phyloP scores from a whole-genome alignment of 1,140 invertebrate species.

The Globodera ellingtonae region DNA sequence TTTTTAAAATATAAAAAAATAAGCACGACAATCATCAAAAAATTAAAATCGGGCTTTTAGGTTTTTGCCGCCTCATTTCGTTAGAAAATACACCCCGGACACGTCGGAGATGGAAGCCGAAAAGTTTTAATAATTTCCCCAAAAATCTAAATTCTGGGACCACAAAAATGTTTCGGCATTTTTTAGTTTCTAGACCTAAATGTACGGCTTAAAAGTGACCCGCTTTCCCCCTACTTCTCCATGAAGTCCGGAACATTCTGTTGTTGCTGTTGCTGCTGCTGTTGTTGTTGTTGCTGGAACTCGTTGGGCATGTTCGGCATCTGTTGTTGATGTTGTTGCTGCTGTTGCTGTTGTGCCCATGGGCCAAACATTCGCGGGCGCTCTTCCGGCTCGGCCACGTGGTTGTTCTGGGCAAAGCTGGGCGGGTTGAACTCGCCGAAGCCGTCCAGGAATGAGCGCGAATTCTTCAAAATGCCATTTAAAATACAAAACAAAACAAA shows the following conservation, averaged over 20 bases:
- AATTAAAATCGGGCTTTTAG: too few relatives aligned
- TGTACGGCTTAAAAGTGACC: not conserved
- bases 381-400: constrained; percentile 29
- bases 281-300: constrained; percentile 31
- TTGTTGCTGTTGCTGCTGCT: constrained; percentile 29
- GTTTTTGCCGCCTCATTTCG: not conserved
- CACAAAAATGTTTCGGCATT: too few relatives aligned
- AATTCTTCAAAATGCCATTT: constrained; percentile 25
- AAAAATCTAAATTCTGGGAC: too few relatives aligned
- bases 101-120: too few relatives aligned
- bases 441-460: constrained; percentile 46
- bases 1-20: too few relatives aligned
- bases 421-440: constrained; percentile 52
- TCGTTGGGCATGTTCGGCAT: constrained; percentile 18
- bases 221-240: constrained; percentile 6
- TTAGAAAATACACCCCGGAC: constrained; percentile 4
- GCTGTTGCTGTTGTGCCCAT: constrained; percentile 39
- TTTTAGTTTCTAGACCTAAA: too few relatives aligned
- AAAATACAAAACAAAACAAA: too few relatives aligned
- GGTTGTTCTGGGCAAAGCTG: constrained; percentile 39
- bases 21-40: too few relatives aligned
- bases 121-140: too few relatives aligned
- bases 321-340: constrained; percentile 16
- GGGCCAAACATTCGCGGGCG: constrained; percentile 33
- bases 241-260: constrained; percentile 23